Percentiles rank a stretch among this genome's conserved stretches.
Conservation (phyloP, 1,140 invertebrate species). For the Nomia melanderi region DNA sequence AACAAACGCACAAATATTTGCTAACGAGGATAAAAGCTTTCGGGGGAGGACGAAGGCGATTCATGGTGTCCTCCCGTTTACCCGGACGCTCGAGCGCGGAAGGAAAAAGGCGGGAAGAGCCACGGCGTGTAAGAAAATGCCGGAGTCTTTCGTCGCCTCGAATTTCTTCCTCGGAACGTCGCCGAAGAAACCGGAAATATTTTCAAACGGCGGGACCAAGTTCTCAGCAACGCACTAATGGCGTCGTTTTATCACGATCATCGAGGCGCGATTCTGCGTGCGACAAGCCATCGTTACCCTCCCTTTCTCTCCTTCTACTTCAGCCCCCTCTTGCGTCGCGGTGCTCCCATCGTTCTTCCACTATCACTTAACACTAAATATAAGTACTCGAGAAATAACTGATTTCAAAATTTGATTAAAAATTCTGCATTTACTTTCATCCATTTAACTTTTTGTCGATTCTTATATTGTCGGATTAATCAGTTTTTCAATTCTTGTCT, state of each 20-base stretch:
- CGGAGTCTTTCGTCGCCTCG: too few relatives aligned
- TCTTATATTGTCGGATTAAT: too few relatives aligned
- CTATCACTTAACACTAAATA: too few relatives aligned
- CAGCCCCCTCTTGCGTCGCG: neutral
- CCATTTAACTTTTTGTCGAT: too few relatives aligned
- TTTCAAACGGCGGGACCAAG: neutral
- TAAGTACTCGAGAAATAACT: too few relatives aligned
- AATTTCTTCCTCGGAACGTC: neutral
- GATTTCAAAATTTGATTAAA: too few relatives aligned
- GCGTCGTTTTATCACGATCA: constrained; percentile 62
- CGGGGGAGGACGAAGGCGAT: neutral
- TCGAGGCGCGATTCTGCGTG: constrained; percentile 55
- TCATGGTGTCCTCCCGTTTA: neutral
- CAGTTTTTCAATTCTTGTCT: too few relatives aligned
- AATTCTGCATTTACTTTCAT: too few relatives aligned
- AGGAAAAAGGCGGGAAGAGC: neutral
- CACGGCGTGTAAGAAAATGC: too few relatives aligned
- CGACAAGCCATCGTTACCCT: constrained; percentile 60
- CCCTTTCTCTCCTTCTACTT: too few relatives aligned
- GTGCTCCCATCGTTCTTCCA: too few relatives aligned
- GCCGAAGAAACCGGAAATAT: neutral
- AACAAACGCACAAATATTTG: neutral
- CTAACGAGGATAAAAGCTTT: neutral
- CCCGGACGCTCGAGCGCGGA: too few relatives aligned
- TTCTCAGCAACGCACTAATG: constrained; percentile 38